phyloP scores from a whole-genome alignment of 2,797 vertebrate genomes.

The Argentina silus region DNA sequence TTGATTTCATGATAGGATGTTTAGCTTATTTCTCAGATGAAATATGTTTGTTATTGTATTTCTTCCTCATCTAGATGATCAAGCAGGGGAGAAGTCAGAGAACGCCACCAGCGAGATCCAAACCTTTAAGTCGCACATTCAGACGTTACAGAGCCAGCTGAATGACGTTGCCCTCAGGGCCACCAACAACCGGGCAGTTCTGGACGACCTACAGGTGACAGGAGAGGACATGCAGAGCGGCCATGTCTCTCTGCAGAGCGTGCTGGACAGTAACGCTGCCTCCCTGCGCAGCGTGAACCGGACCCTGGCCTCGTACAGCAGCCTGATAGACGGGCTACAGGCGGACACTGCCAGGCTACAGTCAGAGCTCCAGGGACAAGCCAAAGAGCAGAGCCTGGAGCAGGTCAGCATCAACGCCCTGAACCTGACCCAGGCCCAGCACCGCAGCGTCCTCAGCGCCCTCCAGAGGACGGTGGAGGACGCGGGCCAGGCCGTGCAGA shows the following conservation, averaged over 20 bases:
- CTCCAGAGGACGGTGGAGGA: slow-evolving; percentile 93
- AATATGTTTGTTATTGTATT: not conserved
- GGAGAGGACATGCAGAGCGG: slow-evolving; percentile 84
- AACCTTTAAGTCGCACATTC: slow-evolving; percentile 88
- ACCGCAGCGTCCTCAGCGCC: slow-evolving; percentile 83
- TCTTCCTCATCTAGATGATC: slow-evolving; percentile 77
- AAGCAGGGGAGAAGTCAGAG: slow-evolving; percentile 87
- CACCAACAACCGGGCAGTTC: slow-evolving; percentile 85
- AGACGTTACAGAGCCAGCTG: slow-evolving; percentile 86
- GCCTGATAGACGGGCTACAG: slow-evolving; percentile 87
- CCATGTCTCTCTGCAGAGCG: slow-evolving; percentile 87
- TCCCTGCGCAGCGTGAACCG: slow-evolving; percentile 90
- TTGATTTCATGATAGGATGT: not conserved
- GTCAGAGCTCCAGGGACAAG: slow-evolving; percentile 87
- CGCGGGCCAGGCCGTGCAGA: slow-evolving; percentile 89
- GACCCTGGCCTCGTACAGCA: slow-evolving; percentile 86
- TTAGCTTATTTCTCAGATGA: not conserved
- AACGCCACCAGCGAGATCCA: slow-evolving; percentile 89
- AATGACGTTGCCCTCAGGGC: slow-evolving; percentile 85
- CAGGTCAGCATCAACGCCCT: slow-evolving; percentile 86
- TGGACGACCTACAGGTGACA: slow-evolving; percentile 86
- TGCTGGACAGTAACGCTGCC: slow-evolving; percentile 87
- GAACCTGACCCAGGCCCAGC: slow-evolving; percentile 92
- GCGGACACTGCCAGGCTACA: slow-evolving; percentile 89
- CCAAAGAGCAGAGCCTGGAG: slow-evolving; percentile 78